Conservation (phyloP, 2,888 invertebrate genomes). For the Leucophenga montana region DNA sequence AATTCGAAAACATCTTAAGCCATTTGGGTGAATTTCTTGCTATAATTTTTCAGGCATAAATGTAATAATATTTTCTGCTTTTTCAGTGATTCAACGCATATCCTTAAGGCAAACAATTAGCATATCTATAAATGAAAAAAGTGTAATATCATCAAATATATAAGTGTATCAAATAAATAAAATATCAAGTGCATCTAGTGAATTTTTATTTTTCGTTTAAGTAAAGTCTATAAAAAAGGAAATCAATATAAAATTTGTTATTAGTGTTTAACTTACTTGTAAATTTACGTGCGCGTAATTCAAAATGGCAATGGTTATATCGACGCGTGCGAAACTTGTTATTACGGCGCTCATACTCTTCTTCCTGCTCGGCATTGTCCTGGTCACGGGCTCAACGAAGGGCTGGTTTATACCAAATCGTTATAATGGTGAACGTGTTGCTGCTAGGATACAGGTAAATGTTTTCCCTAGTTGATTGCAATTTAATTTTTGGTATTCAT, state of each 20-base stretch:
- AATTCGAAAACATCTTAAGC: background rate
- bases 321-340: conserved; percentile 78
- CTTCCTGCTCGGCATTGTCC: conserved; percentile 76
- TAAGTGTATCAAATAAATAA: background rate
- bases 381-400: conserved; percentile 77
- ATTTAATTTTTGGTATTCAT: no score
- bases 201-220: background rate
- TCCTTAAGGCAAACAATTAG: background rate
- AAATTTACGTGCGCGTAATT: conserved; percentile 27
- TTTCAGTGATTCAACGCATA: conserved; percentile 12
- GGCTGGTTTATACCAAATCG: conserved; percentile 78
- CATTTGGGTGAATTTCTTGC: background rate
- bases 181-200: background rate
- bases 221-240: conserved; percentile 2
- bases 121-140: conserved; percentile 3
- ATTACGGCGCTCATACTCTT: conserved; percentile 77
- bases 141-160: background rate
- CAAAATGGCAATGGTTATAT: conserved; percentile 80
- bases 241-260: no score
- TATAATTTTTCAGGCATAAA: no score
- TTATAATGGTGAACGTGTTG: conserved; percentile 75
- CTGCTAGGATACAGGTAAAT: conserved; percentile 76
- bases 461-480: no score
- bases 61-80: background rate
- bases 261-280: no score